Evolutionary conservation across 2,797 vertebrate genomes (phyloP), one percentile per base, ranked within the genome.

Genomic region (Sebastes matsubarae): DNA sequence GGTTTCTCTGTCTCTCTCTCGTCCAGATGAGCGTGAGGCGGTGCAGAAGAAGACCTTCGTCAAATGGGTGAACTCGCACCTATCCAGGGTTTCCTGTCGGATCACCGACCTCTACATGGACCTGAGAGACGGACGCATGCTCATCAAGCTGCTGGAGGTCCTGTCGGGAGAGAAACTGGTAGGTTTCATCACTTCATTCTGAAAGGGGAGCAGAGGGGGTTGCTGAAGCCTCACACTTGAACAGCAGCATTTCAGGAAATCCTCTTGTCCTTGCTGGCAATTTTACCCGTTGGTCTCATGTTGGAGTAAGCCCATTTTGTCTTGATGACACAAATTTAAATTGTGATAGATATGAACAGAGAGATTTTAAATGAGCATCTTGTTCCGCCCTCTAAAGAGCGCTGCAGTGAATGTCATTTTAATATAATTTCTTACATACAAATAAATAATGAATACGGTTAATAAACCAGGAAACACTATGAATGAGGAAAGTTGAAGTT

Each of bases 71-170:
- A 98, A 98, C 93, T 98, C 97, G 0, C 97, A 98, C 94, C 94
- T 98, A 91, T 96, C 97, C 29, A 91, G 97, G 2, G 97, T 97
- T 10, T 96, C 97, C 2, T 97, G 97, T 42, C 93, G 97, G 18
- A 97, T 98, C 83, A 96, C 96, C 0, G 97, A 98, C 93, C 96
- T 98, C n/a, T 98, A 98, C 93, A 96, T 95, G 52, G 97, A 98
- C 94, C 87, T 92, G 80, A 87, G 98, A 1, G 97, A 99, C 91
- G 97, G 97, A 63, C 96, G 97, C 81, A 98, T 97, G 97, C 97
- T 99, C 88, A 99, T 99, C 95, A 99, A 99, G 72, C 96, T 99
- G 65, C 95, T 99, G 94, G 97, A 99, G 87, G 97, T 99, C 54
- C 96, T 99, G 80, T 98, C 97, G 0, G 98, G 98, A 83, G 98